A percentile compares a stretch with the other conserved stretches of the same genome.
phyloP scores from a whole-genome alignment of 2,888 invertebrate species.

The Atethmia centrago region DNA sequence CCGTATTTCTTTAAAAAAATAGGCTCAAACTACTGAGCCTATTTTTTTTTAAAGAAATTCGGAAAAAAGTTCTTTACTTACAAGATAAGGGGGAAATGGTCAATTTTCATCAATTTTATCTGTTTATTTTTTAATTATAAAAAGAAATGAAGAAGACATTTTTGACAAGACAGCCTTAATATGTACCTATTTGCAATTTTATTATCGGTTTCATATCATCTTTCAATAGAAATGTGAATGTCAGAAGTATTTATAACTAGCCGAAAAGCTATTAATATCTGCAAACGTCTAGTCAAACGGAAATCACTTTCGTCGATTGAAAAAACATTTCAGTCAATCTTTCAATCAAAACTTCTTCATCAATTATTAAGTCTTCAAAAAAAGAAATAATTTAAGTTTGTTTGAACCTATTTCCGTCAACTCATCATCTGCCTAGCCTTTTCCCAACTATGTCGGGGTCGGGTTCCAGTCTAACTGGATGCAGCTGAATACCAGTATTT shows the following conservation, averaged over 20 bases:
- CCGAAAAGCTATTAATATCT: conserved; percentile 3
- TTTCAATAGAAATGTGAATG: too few species aligned
- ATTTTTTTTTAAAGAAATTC: too few species aligned
- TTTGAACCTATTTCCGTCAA: conserved; percentile 13
- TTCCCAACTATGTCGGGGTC: neutral
- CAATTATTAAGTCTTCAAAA: conserved; percentile 19
- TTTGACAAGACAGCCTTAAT: too few species aligned
- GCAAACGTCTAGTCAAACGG: conserved; percentile 28
- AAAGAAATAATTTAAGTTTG: neutral
- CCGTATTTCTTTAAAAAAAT: too few species aligned
- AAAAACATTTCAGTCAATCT: conserved; percentile 32
- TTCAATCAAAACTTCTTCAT: neutral
- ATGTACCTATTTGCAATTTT: too few species aligned
- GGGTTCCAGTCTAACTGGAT: neutral
- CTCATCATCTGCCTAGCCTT: neutral
- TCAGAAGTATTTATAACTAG: neutral
- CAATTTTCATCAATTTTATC: too few species aligned
- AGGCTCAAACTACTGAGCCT: too few species aligned
- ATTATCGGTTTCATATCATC: too few species aligned
- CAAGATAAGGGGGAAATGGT: too few species aligned
- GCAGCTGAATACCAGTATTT: neutral
- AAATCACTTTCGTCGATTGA: conserved; percentile 30
- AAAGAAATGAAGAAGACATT: too few species aligned
- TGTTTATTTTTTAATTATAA: too few species aligned
- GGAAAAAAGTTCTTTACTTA: too few species aligned